Evolutionary conservation across 2,888 invertebrate species (phyloP).

Genomic region (Pristionchus maxplancki): DNA sequence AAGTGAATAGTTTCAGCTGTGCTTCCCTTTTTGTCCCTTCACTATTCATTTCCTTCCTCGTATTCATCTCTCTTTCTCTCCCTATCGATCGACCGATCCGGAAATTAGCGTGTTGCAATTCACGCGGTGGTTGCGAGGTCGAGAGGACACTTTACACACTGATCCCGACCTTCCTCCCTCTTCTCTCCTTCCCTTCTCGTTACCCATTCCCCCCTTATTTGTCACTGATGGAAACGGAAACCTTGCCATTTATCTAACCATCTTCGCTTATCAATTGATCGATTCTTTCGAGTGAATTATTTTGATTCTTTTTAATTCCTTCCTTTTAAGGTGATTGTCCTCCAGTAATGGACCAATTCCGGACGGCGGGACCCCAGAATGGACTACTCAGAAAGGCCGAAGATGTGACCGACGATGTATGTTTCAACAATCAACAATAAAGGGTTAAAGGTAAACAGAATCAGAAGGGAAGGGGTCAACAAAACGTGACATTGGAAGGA

Average conservation of each 20-base stretch:
- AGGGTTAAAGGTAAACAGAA: no score
- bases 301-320: not conserved
- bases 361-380: conserved; percentile 59
- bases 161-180: conserved; percentile 16
- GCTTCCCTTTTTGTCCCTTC: not conserved
- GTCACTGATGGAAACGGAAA: not conserved
- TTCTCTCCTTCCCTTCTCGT: not conserved
- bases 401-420: conserved; percentile 75
- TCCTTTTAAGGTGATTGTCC: conserved; percentile 16
- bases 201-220: not conserved
- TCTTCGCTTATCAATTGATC: not conserved
- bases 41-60: conserved; percentile 30
- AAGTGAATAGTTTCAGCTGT: conserved; percentile 42
- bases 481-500: not conserved
- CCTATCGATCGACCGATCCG: conserved; percentile 11
- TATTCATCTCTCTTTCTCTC: not conserved
- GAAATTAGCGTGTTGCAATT: conserved; percentile 7
- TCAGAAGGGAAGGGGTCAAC: not conserved
- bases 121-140: not conserved
- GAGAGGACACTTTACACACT: conserved; percentile 37
- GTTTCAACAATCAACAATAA: conserved; percentile 48
- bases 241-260: not conserved
- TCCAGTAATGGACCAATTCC: conserved; percentile 66
- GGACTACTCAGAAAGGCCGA: conserved; percentile 71
- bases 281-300: not conserved